phyloP scores from a whole-genome alignment of 2,113 vertebrate genomes.

The Lycocorax pyrrhopterus region DNA sequence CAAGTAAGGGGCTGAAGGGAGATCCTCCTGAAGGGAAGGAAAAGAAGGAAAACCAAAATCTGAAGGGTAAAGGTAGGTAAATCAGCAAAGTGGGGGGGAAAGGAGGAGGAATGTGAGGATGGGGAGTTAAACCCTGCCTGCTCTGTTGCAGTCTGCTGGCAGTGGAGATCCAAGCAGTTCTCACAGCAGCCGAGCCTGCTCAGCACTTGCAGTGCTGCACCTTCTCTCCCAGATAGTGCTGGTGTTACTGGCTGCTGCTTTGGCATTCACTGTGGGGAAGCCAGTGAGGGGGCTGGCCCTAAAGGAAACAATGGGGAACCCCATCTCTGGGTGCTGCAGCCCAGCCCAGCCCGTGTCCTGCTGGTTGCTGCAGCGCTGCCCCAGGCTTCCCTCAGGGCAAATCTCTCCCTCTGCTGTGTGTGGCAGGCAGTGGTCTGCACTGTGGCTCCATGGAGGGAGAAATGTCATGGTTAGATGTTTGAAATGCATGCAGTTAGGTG shows the following conservation, averaged over 20 bases:
- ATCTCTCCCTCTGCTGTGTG: neutral
- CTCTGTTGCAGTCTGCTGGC: neutral
- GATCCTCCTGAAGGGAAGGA: neutral
- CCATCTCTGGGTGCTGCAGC: neutral
- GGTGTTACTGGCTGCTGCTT: neutral
- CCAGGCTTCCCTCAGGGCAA: neutral
- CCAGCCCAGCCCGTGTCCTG: neutral
- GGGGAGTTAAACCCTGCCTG: neutral
- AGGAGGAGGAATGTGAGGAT: neutral
- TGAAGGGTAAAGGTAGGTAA: neutral
- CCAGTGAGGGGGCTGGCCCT: neutral
- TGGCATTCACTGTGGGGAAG: neutral
- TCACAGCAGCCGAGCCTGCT: neutral
- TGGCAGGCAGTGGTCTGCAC: neutral
- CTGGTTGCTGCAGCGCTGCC: neutral
- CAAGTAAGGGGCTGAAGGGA: neutral
- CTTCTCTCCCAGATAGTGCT: neutral
- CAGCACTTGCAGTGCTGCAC: rapidly evolving
- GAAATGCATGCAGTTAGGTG: neutral
- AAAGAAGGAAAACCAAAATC: neutral
- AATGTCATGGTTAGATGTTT: too few relatives aligned
- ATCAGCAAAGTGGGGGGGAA: neutral
- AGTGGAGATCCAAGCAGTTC: neutral
- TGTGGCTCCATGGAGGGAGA: rapidly evolving
- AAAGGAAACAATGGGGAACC: neutral